These are phyloP conservation scores for Lota lota DNA, from an alignment of 2,113 vertebrate genomes.

Conservation along the genomic window DNA sequence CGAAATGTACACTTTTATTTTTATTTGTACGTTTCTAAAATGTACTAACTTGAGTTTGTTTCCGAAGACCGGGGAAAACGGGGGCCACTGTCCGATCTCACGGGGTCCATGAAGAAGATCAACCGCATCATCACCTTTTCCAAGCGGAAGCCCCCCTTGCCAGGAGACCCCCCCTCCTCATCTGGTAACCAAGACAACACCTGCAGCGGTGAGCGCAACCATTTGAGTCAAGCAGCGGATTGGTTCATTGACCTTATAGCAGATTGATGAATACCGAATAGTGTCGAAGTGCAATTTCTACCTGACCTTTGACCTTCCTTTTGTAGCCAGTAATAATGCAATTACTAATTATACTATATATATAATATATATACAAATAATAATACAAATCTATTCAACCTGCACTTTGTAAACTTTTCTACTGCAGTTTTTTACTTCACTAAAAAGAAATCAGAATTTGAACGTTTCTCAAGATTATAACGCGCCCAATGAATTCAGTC, in stretches of 20 bases:
- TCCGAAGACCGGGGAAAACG: slow-evolving; percentile 84
- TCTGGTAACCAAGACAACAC: slow-evolving; percentile 82
- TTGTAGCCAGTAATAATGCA: too few relatives aligned
- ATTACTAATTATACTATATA: too few relatives aligned
- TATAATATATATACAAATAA: too few relatives aligned
- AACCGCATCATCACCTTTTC: slow-evolving; percentile 96
- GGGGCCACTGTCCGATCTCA: slow-evolving; percentile 88
- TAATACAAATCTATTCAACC: too few relatives aligned
- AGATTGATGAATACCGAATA: not conserved
- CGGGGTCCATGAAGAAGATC: slow-evolving; percentile 93
- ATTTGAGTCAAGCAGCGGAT: not conserved
- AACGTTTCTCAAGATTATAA: too few relatives aligned
- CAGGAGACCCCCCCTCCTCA: slow-evolving; percentile 76
- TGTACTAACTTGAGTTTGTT: slow-evolving; percentile 23
- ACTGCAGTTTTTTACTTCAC: too few relatives aligned
- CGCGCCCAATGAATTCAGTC: too few relatives aligned
- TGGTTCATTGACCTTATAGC: not conserved
- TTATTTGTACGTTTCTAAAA: not conserved
- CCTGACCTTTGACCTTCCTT: too few relatives aligned
- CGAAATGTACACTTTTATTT: too few relatives aligned
- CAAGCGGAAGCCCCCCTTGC: slow-evolving; percentile 84
- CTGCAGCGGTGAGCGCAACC: slow-evolving; percentile 79
- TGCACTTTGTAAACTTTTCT: too few relatives aligned
- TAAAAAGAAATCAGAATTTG: too few relatives aligned
- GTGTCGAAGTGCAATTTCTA: too few relatives aligned